These are phyloP conservation scores for Sparus aurata DNA, from an alignment of 2,797 vertebrate genomes.

Conservation along the genomic window DNA sequence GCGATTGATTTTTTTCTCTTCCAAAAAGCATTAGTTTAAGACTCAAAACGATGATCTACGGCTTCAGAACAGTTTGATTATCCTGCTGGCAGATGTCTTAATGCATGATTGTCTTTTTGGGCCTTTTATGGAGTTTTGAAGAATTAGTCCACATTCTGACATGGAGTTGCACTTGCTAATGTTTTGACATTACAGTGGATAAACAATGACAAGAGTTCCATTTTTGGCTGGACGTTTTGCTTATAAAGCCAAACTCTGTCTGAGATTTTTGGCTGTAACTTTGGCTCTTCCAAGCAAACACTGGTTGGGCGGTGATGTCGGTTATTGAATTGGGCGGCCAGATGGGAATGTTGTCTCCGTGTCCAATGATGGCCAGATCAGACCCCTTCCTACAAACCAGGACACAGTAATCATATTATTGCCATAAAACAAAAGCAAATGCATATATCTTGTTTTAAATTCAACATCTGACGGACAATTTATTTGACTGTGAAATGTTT, in stretches of 20 bases:
- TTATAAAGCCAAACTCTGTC: not conserved
- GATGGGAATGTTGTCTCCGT: no score
- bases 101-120: not conserved
- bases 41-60: not conserved
- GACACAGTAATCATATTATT: no score
- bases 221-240: not conserved
- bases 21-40: not conserved
- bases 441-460: no score
- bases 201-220: not conserved
- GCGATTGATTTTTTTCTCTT: not conserved
- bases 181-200: constrained; percentile 13
- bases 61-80: not conserved
- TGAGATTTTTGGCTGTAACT: constrained; percentile 2
- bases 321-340: no score
- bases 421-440: no score
- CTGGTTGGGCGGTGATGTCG: constrained; percentile 8
- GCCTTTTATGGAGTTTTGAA: not conserved
- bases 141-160: not conserved
- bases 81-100: not conserved
- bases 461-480: no score
- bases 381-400: no score
- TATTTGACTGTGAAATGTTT: no score
- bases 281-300: constrained; percentile 36
- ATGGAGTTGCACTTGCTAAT: not conserved
- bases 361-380: no score